Conservation (phyloP, 1,140 invertebrate species). For the Globodera rostochiensis region DNA sequence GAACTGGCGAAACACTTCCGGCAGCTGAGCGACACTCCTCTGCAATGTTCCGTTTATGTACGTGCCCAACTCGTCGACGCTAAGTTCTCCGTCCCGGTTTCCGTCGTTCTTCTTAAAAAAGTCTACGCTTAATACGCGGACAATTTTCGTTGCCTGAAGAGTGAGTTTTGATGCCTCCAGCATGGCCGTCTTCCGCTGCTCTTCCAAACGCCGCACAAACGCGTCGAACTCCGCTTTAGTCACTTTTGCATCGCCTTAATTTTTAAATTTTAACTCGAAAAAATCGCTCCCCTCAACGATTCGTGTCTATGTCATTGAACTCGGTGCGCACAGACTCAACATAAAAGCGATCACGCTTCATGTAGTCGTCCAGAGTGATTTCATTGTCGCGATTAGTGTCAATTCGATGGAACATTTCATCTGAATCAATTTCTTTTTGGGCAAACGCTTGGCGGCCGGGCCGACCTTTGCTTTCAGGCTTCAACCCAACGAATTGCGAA, state of each 20-base stretch:
- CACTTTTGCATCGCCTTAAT: constrained; percentile 35
- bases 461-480: constrained; percentile 11
- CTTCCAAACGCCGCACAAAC: constrained; percentile 34
- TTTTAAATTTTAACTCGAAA: constrained; percentile 8
- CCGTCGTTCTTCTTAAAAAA: constrained; percentile 32
- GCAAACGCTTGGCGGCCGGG: background rate
- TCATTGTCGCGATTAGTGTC: constrained; percentile 34
- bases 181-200: constrained; percentile 32
- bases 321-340: constrained; percentile 36
- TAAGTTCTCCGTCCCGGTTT: constrained; percentile 36
- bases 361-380: constrained; percentile 36
- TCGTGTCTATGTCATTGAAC: constrained; percentile 40
- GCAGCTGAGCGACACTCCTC: constrained; percentile 21
- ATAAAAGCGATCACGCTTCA: constrained; percentile 43
- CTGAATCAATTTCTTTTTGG: background rate
- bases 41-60: constrained; percentile 42
- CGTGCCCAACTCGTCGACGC: constrained; percentile 34
- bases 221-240: constrained; percentile 42
- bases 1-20: constrained; percentile 36
- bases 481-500: background rate
- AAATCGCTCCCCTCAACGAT: constrained; percentile 15
- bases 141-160: constrained; percentile 25
- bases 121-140: background rate
- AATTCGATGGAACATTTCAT: constrained; percentile 39
- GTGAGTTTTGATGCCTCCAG: constrained; percentile 41